These are phyloP conservation scores for Trisateles emortualis DNA, from an alignment of 2,888 invertebrate species.

Conservation along the genomic window DNA sequence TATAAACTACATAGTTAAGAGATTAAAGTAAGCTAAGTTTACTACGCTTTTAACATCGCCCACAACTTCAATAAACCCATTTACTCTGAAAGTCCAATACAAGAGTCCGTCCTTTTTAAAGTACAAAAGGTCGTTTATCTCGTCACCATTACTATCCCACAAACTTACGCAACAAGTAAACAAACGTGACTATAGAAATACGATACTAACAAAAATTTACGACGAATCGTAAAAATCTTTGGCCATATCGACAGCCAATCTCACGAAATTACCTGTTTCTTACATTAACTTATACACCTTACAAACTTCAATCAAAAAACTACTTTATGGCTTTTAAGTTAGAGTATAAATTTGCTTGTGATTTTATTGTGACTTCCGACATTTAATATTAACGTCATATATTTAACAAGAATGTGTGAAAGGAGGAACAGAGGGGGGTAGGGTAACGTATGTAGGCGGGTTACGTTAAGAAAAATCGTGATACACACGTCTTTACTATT, in stretches of 20 bases:
- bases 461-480: slow-evolving; percentile 60
- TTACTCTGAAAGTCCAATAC: slow-evolving; percentile 6
- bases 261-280: slow-evolving; percentile 29
- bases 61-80: slow-evolving; percentile 5
- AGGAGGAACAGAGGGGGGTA: slow-evolving; percentile 58
- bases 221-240: slow-evolving; percentile 54
- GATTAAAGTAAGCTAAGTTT: neutral
- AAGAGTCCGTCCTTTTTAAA: slow-evolving; percentile 20
- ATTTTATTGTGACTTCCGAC: slow-evolving; percentile 3
- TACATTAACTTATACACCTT: neutral
- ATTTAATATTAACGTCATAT: slow-evolving; percentile 1
- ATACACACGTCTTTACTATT: slow-evolving; percentile 65
- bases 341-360: slow-evolving; percentile 3
- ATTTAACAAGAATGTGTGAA: slow-evolving; percentile 50
- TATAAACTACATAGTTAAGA: neutral
- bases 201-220: slow-evolving; percentile 51
- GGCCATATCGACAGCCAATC: slow-evolving; percentile 47
- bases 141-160: slow-evolving; percentile 26
- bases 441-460: slow-evolving; percentile 50
- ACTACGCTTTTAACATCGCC: neutral
- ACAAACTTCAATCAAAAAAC: neutral
- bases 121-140: slow-evolving; percentile 36
- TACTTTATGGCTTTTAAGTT: rapidly evolving
- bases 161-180: slow-evolving; percentile 35
- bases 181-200: slow-evolving; percentile 46